phyloP scores from a whole-genome alignment of 2,888 invertebrate species.

The Volucella bombylans region DNA sequence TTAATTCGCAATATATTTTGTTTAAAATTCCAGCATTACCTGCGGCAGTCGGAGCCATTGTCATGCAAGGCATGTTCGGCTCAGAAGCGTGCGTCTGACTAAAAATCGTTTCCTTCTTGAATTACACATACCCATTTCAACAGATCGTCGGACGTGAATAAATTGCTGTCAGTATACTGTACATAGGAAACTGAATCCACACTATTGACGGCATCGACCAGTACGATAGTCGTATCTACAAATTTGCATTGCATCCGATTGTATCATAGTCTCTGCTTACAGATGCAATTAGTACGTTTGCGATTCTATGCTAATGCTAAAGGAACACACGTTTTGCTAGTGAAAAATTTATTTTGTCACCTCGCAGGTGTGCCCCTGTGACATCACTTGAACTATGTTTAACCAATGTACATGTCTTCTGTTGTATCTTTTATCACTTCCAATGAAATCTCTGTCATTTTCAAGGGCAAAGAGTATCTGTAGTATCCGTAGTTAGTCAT shows the following conservation, averaged over 20 bases:
- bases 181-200: constrained; percentile 27
- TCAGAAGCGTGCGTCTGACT: constrained; percentile 10
- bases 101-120: constrained; percentile 18
- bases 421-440: too few species aligned
- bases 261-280: not conserved
- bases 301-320: not conserved
- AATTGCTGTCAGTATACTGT: constrained; percentile 8
- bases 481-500: too few species aligned
- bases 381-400: constrained; percentile 1
- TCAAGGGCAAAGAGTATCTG: not conserved
- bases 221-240: not conserved
- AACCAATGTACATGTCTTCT: not conserved
- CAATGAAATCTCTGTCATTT: not conserved
- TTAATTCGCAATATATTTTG: not conserved
- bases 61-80: constrained; percentile 29
- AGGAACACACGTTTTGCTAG: not conserved
- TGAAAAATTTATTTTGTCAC: not conserved
- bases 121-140: constrained; percentile 19
- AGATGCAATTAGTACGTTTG: not conserved
- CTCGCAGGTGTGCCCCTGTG: not conserved
- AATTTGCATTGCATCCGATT: not conserved
- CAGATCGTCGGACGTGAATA: constrained; percentile 39
- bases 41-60: not conserved
- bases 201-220: too few species aligned
- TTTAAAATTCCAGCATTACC: not conserved